phyloP scores from a whole-genome alignment of 2,113 vertebrate genomes.

The Solea solea region DNA sequence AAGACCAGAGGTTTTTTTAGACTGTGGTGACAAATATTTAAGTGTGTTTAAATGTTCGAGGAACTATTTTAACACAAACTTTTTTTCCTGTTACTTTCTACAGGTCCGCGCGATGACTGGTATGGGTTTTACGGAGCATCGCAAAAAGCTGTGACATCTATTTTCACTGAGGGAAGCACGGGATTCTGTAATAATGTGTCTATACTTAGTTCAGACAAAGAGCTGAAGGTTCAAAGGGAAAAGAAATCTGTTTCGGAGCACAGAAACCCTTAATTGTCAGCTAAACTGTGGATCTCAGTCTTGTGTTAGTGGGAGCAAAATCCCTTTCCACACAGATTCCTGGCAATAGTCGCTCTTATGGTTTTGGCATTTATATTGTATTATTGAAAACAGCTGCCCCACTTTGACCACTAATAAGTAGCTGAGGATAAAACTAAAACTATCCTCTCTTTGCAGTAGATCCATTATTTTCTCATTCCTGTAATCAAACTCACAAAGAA shows the following conservation, averaged over 20 bases:
- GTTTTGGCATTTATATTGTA: conserved; percentile 69
- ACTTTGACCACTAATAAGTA: conserved; percentile 82
- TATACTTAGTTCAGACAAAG: conserved; percentile 24
- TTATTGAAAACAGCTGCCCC: conserved; percentile 84
- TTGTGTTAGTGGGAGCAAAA: conserved; percentile 64
- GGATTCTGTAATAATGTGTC: conserved; percentile 1
- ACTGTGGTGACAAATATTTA: neutral
- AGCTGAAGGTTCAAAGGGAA: conserved; percentile 31
- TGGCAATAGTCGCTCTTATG: conserved; percentile 64
- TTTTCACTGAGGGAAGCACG: neutral
- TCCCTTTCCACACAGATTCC: conserved; percentile 70
- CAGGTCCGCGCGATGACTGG: neutral
- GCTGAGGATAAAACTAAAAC: conserved; percentile 77
- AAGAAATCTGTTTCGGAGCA: conserved; percentile 8
- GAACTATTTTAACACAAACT: neutral
- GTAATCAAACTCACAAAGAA: conserved; percentile 75
- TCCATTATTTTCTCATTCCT: conserved; percentile 79
- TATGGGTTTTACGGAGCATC: neutral
- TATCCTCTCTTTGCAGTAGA: conserved; percentile 71
- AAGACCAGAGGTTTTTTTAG: neutral
- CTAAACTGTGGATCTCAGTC: conserved; percentile 40
- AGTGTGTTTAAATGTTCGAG: neutral
- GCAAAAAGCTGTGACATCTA: neutral
- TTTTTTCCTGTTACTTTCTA: neutral
- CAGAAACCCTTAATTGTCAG: conserved; percentile 48